Evolutionary conservation across 2,113 vertebrate genomes (phyloP).

Genomic region (Pagrus major): DNA sequence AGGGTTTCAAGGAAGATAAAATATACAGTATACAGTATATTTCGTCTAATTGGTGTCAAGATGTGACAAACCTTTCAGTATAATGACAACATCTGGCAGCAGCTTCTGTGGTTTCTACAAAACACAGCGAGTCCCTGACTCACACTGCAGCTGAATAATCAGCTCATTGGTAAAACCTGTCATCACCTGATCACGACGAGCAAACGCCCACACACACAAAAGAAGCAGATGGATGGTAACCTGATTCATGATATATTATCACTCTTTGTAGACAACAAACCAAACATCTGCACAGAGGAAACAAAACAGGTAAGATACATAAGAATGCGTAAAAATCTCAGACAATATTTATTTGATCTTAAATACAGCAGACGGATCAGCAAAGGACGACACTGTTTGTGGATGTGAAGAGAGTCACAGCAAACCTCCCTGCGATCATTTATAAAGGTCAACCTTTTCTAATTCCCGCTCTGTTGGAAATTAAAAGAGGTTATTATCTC

Average conservation of each 20-base stretch:
- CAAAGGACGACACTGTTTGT: too few relatives aligned
- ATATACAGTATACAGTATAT: neutral
- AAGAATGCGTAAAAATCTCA: neutral
- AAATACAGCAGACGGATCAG: neutral
- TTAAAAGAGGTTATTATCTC: neutral
- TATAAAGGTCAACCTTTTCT: neutral
- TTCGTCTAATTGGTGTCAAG: neutral
- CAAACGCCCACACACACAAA: conserved; percentile 2
- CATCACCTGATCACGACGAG: neutral
- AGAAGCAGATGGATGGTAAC: conserved; percentile 18
- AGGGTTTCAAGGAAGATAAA: neutral
- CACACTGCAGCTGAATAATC: conserved; percentile 14
- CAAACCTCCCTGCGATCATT: neutral
- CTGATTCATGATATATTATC: neutral
- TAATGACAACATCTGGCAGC: conserved; percentile 14
- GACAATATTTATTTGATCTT: neutral
- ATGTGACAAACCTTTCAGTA: neutral
- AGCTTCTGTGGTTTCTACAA: neutral
- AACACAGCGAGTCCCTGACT: neutral
- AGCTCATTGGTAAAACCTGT: conserved; percentile 24
- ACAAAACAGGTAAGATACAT: neutral
- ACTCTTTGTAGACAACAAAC: neutral
- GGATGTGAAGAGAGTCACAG: neutral
- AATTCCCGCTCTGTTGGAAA: neutral
- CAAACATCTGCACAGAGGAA: neutral